Conservation (phyloP, 2,113 vertebrate genomes). For the Urocolius indicus region DNA sequence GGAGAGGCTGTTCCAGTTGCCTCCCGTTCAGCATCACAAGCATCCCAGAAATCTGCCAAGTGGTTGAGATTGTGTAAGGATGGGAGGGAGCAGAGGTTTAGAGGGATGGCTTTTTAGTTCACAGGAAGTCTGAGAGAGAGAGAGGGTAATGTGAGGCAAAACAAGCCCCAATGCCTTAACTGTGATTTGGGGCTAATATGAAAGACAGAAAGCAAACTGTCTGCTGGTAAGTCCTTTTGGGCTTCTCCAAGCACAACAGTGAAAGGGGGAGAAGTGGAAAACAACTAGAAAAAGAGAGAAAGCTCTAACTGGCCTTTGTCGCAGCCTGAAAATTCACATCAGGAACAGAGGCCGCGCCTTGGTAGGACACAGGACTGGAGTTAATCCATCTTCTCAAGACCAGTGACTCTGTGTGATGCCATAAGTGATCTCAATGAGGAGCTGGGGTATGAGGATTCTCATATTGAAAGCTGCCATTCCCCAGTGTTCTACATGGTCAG, state of each 20-base stretch:
- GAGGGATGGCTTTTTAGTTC: conserved; percentile 12
- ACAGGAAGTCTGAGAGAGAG: conserved; percentile 23
- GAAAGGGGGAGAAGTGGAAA: neutral
- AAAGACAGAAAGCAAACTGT: conserved; percentile 13
- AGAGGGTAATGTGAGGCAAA: conserved; percentile 23
- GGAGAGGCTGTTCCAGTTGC: conserved; percentile 43
- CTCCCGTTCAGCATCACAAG: conserved; percentile 53
- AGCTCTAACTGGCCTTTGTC: neutral
- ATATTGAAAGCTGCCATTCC: neutral
- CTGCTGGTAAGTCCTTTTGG: neutral
- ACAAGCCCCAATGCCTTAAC: neutral
- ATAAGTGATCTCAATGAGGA: neutral
- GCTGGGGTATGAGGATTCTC: neutral
- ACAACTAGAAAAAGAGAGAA: neutral
- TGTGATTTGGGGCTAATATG: neutral
- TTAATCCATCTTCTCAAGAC: neutral
- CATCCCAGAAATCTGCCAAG: conserved; percentile 68
- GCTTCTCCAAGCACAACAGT: neutral
- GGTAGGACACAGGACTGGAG: neutral
- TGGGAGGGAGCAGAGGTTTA: conserved; percentile 60
- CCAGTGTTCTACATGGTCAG: neutral
- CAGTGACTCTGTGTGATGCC: neutral
- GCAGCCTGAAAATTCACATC: neutral
- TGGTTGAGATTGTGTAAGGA: conserved; percentile 66
- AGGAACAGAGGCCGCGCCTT: neutral